These are phyloP conservation scores for Hippocampus zosterae DNA, from an alignment of 2,113 vertebrate genomes.

Conservation along the genomic window DNA sequence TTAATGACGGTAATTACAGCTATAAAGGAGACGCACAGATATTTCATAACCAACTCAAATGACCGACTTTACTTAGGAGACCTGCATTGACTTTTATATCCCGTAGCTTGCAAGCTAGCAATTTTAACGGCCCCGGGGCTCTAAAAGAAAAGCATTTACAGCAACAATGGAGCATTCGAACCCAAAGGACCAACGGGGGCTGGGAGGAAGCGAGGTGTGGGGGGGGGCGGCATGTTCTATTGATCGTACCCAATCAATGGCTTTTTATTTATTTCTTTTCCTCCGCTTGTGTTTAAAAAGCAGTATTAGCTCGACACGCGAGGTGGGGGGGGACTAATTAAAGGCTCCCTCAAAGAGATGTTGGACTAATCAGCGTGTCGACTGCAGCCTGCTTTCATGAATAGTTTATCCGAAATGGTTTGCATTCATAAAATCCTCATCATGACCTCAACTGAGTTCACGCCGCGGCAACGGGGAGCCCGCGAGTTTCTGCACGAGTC, in stretches of 20 bases:
- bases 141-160: conserved; percentile 28
- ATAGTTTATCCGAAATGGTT: conserved; percentile 53
- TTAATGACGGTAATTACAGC: neutral
- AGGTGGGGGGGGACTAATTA: conserved; percentile 50
- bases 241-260: conserved; percentile 52
- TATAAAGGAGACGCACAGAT: neutral
- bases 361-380: conserved; percentile 31
- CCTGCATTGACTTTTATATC: no score
- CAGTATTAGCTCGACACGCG: conserved; percentile 15
- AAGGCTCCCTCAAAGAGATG: conserved; percentile 39
- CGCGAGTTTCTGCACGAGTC: neutral
- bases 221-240: conserved; percentile 14
- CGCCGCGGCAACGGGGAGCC: conserved; percentile 29
- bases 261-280: conserved; percentile 28
- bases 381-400: conserved; percentile 29
- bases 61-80: no score
- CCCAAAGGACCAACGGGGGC: conserved; percentile 16
- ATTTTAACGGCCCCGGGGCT: neutral
- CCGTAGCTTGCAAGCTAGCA: no score
- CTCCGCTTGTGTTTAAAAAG: conserved; percentile 37
- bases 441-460: conserved; percentile 52
- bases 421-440: conserved; percentile 49
- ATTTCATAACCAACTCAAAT: neutral
- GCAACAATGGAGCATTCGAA: conserved; percentile 45
- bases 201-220: no score